Conservation (phyloP, 2,797 vertebrate species). For the Amblyopsis hoosieri region DNA sequence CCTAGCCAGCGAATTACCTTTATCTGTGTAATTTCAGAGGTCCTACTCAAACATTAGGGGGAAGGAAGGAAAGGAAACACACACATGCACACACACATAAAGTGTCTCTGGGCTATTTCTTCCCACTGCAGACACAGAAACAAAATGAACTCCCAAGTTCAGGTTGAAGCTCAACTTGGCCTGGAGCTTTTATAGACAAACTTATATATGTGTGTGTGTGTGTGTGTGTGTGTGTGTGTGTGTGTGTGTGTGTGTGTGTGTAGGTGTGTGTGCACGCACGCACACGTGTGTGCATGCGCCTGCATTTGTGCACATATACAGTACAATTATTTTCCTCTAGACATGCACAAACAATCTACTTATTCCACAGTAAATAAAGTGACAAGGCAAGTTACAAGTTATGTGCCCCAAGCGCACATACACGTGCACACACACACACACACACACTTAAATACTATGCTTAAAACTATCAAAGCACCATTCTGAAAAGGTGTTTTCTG, state of each 20-base stretch:
- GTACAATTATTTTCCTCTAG: not conserved
- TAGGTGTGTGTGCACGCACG: not conserved
- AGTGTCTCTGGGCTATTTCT: conserved; percentile 66
- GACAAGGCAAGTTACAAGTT: conserved; percentile 74
- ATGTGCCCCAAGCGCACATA: conserved; percentile 32
- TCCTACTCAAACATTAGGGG: conserved; percentile 53
- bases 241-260: too few species aligned
- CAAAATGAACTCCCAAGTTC: conserved; percentile 76
- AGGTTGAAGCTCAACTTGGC: conserved; percentile 72
- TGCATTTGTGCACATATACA: not conserved
- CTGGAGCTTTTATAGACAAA: conserved; percentile 47
- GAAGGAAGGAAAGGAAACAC: too few species aligned
- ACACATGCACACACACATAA: conserved; percentile 18
- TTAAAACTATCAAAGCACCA: conserved; percentile 14
- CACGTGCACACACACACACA: conserved; percentile 12
- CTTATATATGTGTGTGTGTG: conserved; percentile 40
- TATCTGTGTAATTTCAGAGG: conserved; percentile 57
- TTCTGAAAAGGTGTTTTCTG: too few species aligned
- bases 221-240: conserved; percentile 29
- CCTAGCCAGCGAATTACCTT: conserved; percentile 70
- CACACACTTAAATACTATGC: conserved; percentile 13
- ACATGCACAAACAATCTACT: conserved; percentile 35
- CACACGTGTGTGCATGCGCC: conserved; percentile 4
- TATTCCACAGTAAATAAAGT: conserved; percentile 62
- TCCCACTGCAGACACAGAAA: conserved; percentile 68